phyloP scores from a whole-genome alignment of 2,113 vertebrate species.

The Delphinapterus leucas region DNA sequence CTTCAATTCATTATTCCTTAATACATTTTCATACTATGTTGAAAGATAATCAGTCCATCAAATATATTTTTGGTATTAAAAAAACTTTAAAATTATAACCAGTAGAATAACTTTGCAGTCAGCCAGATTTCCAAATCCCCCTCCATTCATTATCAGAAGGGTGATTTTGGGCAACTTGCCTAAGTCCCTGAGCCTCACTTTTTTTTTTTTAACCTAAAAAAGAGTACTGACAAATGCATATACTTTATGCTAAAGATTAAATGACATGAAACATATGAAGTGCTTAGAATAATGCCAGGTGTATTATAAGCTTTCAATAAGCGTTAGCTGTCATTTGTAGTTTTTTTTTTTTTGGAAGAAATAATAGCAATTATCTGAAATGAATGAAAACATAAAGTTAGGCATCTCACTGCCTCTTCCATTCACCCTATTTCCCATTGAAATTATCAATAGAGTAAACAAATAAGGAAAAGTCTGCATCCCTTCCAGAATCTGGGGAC shows the following conservation, averaged over 20 bases:
- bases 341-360: neutral
- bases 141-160: neutral
- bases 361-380: neutral
- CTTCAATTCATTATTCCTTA: neutral
- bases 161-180: neutral
- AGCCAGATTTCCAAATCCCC: neutral
- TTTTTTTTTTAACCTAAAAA: neutral
- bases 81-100: neutral
- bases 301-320: neutral
- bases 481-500: neutral
- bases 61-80: neutral
- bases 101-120: neutral
- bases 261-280: neutral
- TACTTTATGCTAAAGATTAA: neutral
- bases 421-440: neutral
- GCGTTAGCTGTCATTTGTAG: neutral
- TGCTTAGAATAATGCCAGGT: neutral
- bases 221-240: neutral
- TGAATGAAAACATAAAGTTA: neutral
- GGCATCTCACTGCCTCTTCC: neutral
- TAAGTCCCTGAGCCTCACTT: neutral
- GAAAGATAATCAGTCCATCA: neutral
- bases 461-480: neutral
- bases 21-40: neutral
- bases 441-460: neutral